Conservation (phyloP, 30 jellyfish, hydroid and myxozoan genomes). For the Pelagia noctiluca region DNA sequence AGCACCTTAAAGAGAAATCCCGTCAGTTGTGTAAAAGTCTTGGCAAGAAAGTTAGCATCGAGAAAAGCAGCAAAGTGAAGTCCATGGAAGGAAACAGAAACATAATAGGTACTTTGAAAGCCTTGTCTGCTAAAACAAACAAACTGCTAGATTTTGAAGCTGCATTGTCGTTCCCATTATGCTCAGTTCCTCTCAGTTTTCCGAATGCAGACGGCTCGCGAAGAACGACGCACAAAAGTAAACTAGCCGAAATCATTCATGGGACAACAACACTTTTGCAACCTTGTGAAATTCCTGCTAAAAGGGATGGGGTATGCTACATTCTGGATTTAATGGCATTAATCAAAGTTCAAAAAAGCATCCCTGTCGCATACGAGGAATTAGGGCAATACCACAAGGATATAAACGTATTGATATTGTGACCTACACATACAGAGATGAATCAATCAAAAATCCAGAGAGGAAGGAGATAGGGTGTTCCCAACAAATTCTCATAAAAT, state of each 20-base stretch:
- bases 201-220: constrained; percentile 68
- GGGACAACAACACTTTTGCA: not conserved
- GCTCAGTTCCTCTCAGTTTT: constrained; percentile 49
- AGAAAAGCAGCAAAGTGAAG: constrained; percentile 9
- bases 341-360: not conserved
- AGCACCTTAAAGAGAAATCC: constrained; percentile 1
- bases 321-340: constrained; percentile 2
- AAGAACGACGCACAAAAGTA: constrained; percentile 50
- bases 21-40: constrained; percentile 23
- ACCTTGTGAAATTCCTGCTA: not conserved
- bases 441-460: constrained; percentile 28
- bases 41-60: constrained; percentile 20
- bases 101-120: constrained; percentile 31
- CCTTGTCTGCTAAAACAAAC: constrained; percentile 40
- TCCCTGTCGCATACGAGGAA: not conserved
- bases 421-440: constrained; percentile 38
- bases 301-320: not conserved
- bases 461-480: constrained; percentile 19
- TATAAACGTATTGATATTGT: constrained; percentile 45
- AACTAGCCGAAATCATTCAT: constrained; percentile 1
- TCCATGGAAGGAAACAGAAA: constrained; percentile 62
- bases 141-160: constrained; percentile 29
- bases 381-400: constrained; percentile 8
- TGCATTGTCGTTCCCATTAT: constrained; percentile 39
- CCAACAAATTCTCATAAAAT: constrained; percentile 9